Evolutionary conservation across 2,113 vertebrate genomes (phyloP).

Genomic region (Callospermophilus lateralis): DNA sequence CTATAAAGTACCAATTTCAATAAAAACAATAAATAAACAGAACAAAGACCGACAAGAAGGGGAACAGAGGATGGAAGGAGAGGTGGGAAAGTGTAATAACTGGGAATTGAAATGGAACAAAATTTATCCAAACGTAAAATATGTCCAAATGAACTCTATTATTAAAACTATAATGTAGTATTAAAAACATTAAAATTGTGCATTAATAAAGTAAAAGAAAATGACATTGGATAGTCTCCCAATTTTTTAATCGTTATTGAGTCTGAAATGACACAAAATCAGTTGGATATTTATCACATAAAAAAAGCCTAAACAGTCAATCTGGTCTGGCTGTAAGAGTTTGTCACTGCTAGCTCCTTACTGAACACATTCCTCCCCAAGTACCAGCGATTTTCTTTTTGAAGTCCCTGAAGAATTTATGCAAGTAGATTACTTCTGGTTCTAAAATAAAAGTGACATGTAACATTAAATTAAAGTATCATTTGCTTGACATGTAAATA

Average conservation of each 20-base stretch:
- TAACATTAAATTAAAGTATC: constrained; percentile 21
- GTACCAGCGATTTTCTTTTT: not conserved
- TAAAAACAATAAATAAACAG: no score
- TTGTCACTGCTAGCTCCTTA: not conserved
- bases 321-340: not conserved
- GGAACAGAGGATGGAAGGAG: no score
- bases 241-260: not conserved
- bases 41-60: no score
- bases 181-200: not conserved
- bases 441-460: constrained; percentile 41
- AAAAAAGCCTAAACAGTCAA: not conserved
- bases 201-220: constrained; percentile 12
- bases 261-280: constrained; percentile 1
- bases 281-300: not conserved
- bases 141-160: no score
- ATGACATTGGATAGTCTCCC: not conserved
- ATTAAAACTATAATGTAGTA: no score
- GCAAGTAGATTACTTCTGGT: not conserved
- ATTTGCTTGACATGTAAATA: not conserved
- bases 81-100: no score
- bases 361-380: not conserved
- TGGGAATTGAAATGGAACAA: no score
- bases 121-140: no score
- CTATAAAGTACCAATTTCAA: no score
- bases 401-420: not conserved